These are phyloP conservation scores for Benthosema pterotum DNA, from an alignment of 2,797 vertebrate genomes.

Conservation along the genomic window DNA sequence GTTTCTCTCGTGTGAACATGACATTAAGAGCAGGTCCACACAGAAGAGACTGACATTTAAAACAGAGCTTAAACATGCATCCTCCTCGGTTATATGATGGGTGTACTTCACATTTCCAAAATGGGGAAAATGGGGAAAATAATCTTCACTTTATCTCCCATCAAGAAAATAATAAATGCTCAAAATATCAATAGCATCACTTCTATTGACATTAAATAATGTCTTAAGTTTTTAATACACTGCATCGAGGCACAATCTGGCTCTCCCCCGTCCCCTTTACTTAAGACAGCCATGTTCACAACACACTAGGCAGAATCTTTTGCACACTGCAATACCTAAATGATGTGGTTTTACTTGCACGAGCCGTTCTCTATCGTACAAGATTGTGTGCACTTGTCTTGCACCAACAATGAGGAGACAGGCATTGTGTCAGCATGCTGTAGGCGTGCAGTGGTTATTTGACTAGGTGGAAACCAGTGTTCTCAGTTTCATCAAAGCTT, in stretches of 20 bases:
- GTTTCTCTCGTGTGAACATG: too few species aligned
- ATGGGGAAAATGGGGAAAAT: too few species aligned
- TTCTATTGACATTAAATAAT: too few species aligned
- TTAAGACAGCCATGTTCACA: constrained; percentile 44
- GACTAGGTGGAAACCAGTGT: constrained; percentile 53
- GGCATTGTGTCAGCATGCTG: constrained; percentile 71
- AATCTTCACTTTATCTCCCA: too few species aligned
- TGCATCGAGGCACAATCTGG: constrained; percentile 22
- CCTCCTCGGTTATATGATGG: too few species aligned
- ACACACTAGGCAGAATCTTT: constrained; percentile 22
- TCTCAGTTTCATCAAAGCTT: constrained; percentile 43
- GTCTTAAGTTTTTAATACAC: too few species aligned
- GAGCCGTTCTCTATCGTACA: constrained; percentile 48
- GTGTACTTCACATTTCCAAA: too few species aligned
- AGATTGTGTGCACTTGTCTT: constrained; percentile 45
- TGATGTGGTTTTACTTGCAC: constrained; percentile 51
- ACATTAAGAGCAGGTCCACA: too few species aligned
- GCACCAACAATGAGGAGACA: constrained; percentile 42
- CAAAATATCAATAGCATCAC: not conserved
- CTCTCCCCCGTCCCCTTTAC: too few species aligned
- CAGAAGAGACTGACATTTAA: too few species aligned
- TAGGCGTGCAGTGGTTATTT: constrained; percentile 60
- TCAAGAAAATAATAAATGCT: too few species aligned
- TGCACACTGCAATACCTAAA: constrained; percentile 47
- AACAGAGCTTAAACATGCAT: too few species aligned